Percentiles rank a stretch among this genome's conserved stretches.
These are phyloP conservation scores for Chrysotoxum bicinctum DNA, from an alignment of 2,888 invertebrate species.

Conservation along the genomic window DNA sequence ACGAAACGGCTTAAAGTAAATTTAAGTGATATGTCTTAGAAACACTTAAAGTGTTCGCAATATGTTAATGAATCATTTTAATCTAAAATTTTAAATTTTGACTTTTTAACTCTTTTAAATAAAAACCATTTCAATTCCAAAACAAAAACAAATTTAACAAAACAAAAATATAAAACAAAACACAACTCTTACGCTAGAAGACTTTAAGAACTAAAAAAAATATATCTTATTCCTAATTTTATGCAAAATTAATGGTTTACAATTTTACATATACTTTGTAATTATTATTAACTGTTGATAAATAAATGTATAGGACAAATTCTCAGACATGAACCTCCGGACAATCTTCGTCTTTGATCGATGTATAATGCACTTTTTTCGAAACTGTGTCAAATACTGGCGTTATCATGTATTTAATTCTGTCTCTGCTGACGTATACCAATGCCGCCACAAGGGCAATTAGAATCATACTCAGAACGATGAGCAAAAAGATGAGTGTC, in stretches of 20 bases:
- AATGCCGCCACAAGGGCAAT: constrained; percentile 84
- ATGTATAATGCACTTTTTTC: constrained; percentile 88
- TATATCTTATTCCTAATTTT: not conserved
- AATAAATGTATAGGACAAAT: constrained; percentile 19
- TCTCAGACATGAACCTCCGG: constrained; percentile 81
- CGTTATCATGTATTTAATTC: constrained; percentile 83
- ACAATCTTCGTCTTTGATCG: constrained; percentile 85
- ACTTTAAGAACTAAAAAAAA: not conserved
- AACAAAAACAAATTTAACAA: not conserved
- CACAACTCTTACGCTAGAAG: not conserved
- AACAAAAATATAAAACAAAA: not conserved
- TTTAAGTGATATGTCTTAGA: constrained; percentile 58
- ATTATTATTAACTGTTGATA: not conserved
- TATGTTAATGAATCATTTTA: not conserved
- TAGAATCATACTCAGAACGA: constrained; percentile 83
- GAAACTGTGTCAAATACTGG: constrained; percentile 86
- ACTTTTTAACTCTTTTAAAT: not conserved
- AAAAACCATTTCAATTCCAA: not conserved
- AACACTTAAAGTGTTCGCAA: not conserved
- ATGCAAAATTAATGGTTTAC: constrained; percentile 2
- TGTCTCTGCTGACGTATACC: constrained; percentile 85
- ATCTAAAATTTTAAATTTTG: not conserved
- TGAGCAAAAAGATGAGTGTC: constrained; percentile 82
- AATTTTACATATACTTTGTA: not conserved
- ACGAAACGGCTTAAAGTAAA: constrained; percentile 42